Conservation (phyloP, 92 coral and sea anemone species). For the Blastomussa wellsi region DNA sequence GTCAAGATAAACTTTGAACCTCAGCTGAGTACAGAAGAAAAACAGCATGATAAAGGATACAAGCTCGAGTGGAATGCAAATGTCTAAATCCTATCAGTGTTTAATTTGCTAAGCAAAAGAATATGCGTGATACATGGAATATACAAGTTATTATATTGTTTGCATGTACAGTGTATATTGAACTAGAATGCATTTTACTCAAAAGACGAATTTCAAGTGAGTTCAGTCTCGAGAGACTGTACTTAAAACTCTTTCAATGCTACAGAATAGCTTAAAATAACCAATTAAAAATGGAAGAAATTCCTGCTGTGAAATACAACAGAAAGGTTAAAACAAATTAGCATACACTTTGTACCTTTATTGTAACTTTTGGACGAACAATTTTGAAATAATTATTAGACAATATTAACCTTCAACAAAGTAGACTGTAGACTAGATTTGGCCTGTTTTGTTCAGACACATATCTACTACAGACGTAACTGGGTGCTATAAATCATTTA, state of each 20-base stretch:
- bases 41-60: not conserved
- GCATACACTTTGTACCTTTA: not conserved
- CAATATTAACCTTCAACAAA: not conserved
- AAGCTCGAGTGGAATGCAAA: conserved; percentile 26
- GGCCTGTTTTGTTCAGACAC: not conserved
- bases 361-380: not conserved
- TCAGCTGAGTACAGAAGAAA: conserved; percentile 51
- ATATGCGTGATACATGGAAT: not conserved
- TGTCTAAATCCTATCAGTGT: not conserved
- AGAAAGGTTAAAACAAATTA: conserved; percentile 11
- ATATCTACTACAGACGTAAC: not conserved
- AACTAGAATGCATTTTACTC: not conserved
- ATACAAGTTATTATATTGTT: not conserved
- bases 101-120: not conserved
- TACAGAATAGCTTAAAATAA: conserved; percentile 3
- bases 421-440: not conserved
- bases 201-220: not conserved
- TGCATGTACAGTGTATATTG: not conserved
- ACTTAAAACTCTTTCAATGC: not conserved
- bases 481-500: conserved; percentile 17
- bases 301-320: not conserved
- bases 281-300: not conserved
- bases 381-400: not conserved
- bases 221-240: not conserved
- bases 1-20: conserved; percentile 72